Base-by-base conservation (phyloP, 1,140 invertebrate species). In the Meloidogyne hapla region DNA sequence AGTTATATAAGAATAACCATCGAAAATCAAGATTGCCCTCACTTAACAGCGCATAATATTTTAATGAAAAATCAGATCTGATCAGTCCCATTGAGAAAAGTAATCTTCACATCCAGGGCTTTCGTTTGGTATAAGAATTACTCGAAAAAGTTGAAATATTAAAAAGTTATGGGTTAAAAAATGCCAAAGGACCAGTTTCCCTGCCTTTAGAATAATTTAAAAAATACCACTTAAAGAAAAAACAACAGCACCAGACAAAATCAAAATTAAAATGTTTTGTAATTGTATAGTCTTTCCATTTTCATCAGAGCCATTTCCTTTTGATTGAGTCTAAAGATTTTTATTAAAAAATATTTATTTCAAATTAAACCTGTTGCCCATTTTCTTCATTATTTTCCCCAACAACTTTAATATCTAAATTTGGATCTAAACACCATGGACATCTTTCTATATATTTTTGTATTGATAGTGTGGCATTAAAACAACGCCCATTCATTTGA, bases 401-500 rank as follows among this genome's bases (percentile, higher is more conserved):
- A 40, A 67, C 72, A 18, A 80, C 78, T 40, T 71, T 42, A 28
- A 80, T 66, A 56, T 80, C 62, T 23, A 74, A 25, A 75, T 79
- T 80, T 56, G 78, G 78, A 10, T 79, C 70, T 18, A 78, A 68
- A 80, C 78, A 79, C 78, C 78, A 79, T 9, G 78, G 78, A 67
- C 78, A 79, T 28, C 78, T 45, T 26, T 61, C 77, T 25, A 63
- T 42, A 48, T 79, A 79, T 56, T 71, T 78, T 0, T 42, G 48
- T 6, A 79, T 78, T 12, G 78, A 25, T 25, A 79, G 18, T 12
- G 78, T 79, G 12, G 78, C 79, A 25, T 79, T 79, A 69, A 79
- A 79, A 56, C 78, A 79, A 23, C 69, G 79, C 9, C 77, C 78
- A 56, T 48, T 62, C 68, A 79, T 25, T 28, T 79, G 38, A 23